A percentile compares a stretch with the other conserved stretches of the same genome.
Conservation (phyloP, 2,797 vertebrate genomes). For the Setipinna tenuifilis region DNA sequence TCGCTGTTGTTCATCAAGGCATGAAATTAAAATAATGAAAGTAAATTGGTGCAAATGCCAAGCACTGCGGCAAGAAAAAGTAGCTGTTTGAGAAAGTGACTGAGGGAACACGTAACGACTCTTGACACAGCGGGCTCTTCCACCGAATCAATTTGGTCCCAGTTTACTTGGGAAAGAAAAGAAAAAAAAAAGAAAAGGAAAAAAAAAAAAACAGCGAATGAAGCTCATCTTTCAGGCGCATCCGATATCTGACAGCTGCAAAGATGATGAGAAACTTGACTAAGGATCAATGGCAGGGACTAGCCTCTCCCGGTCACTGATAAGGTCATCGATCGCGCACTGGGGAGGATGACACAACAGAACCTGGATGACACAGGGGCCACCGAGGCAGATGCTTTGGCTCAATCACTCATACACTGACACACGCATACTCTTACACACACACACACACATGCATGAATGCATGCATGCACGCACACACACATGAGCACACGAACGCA, state of each 20-base stretch:
- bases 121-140: conserved; percentile 56
- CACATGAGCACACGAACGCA: neutral
- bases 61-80: neutral
- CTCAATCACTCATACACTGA: conserved; percentile 38
- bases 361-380: conserved; percentile 43
- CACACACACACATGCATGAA: conserved; percentile 13
- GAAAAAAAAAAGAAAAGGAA: conserved; percentile 39
- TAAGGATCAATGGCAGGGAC: conserved; percentile 63
- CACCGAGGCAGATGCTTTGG: conserved; percentile 43
- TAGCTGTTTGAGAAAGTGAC: conserved; percentile 24
- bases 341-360: conserved; percentile 53
- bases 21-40: neutral
- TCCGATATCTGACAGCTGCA: conserved; percentile 75
- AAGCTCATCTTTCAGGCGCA: conserved; percentile 74
- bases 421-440: conserved; percentile 27
- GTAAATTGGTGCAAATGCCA: neutral
- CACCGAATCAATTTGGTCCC: conserved; percentile 70
- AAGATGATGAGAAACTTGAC: conserved; percentile 73
- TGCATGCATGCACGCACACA: conserved; percentile 37
- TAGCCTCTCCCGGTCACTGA: conserved; percentile 49
- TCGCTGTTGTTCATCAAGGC: neutral
- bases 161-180: conserved; percentile 35
- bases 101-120: conserved; percentile 65
- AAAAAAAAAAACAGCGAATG: conserved; percentile 35
- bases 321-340: conserved; percentile 63